Evolutionary conservation across 2,888 invertebrate genomes (phyloP).

Genomic region (Andrena flavipes): DNA sequence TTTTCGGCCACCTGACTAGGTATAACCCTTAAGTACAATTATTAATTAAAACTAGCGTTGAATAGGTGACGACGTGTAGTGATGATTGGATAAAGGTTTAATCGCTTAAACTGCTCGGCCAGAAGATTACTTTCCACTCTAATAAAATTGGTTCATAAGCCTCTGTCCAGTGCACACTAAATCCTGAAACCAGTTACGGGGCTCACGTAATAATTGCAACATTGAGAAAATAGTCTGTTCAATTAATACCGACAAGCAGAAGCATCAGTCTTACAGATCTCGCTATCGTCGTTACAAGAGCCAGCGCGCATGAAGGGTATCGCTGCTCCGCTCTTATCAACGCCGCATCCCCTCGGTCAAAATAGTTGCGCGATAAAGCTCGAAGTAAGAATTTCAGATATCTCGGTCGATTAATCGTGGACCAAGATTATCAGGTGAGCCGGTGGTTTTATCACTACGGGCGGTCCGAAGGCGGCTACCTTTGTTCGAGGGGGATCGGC

Average conservation of each 20-base stretch:
- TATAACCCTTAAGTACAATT: background rate
- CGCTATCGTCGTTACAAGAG: background rate
- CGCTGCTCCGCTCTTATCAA: constrained; percentile 21
- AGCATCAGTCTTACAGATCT: constrained; percentile 27
- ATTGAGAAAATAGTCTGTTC: background rate
- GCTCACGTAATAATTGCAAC: background rate
- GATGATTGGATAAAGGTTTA: background rate
- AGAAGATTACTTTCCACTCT: background rate
- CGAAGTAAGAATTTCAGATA: constrained; percentile 34
- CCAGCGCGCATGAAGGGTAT: background rate
- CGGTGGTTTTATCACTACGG: constrained; percentile 64
- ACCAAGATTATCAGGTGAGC: constrained; percentile 59
- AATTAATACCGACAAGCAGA: constrained; percentile 10
- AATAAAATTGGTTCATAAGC: background rate
- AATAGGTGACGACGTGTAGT: too few species aligned
- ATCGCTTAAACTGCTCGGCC: background rate
- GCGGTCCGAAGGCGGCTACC: constrained; percentile 55
- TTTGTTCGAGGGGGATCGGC: constrained; percentile 32
- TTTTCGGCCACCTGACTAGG: too few species aligned
- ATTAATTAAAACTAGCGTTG: background rate
- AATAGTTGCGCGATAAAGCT: constrained; percentile 33
- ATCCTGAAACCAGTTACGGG: background rate
- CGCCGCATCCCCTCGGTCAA: constrained; percentile 19
- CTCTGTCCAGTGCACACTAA: background rate
- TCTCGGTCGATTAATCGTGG: constrained; percentile 66